Base-by-base conservation (phyloP, 2,113 vertebrate species). In the Alligator mississippiensis region DNA sequence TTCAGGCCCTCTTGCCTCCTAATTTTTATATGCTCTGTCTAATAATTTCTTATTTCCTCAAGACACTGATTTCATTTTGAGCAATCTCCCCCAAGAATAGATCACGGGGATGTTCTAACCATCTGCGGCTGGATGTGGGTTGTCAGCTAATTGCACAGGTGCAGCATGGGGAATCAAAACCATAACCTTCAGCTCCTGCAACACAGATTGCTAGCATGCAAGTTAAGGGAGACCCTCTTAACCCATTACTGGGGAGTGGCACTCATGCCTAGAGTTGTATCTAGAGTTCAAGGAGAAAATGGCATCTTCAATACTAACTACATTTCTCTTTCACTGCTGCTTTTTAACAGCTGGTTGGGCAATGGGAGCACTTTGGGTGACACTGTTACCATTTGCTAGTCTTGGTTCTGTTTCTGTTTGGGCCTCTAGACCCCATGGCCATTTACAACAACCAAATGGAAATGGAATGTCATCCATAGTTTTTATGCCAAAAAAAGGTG, bases 1-100 rank as follows among this genome's bases (percentile, higher is more conserved):
- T 79, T 55, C 90, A 80, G 88, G 82, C 62, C 87, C 59, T 85
- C 63, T 76, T 90, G 79, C 85, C 78, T 78, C 66, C 61, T 90
- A 34, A 55, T n/a, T 85, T 74, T 84, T 68, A 0, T 13, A 11
- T 4, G 75, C 1, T 13, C 2, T 83, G 93, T 85, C 90, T 74
- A 87, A 89, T 83, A 5, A 84, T 78, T 88, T 84, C 76, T 66
- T 66, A 55, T 77, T 91, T 87, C 87, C 58, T 77, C 0, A 1
- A 77, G 80, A 79, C 38, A 12, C 30, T 22, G 66, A 25, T 11
- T 84, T 62, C 3, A 72, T 84, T 86, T 78, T 75, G 16, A 77
- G 4, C 58, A 57, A 0, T 25, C 28, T n/a, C 47, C 68, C 76
- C 81, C n/a, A 22, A 1, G 59, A 77, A 60, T 57, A 57, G 66